Evolutionary conservation across 2,113 vertebrate genomes (phyloP).

Genomic region (Pseudorasbora parva): DNA sequence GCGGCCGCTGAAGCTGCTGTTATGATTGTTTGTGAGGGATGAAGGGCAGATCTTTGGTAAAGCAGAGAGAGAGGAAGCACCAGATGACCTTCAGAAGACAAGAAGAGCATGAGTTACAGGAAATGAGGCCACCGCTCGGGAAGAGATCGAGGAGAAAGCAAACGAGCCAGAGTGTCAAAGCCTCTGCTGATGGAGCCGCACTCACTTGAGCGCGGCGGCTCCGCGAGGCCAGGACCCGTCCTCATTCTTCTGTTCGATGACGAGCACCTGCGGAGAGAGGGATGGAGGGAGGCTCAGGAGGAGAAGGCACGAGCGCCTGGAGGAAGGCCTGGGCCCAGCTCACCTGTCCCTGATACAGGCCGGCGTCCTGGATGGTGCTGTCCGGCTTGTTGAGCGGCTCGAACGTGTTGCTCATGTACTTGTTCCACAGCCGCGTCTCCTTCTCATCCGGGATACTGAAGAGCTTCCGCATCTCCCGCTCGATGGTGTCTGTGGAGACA

Average conservation of each 20-base stretch:
- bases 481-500: constrained; percentile 88
- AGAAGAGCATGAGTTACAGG: constrained; percentile 83
- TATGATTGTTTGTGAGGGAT: constrained; percentile 99
- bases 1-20: constrained; percentile 99
- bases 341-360: constrained; percentile 99
- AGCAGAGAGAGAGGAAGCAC: constrained; percentile 98
- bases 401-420: constrained; percentile 99
- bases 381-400: constrained; percentile 98
- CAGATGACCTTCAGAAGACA: constrained; percentile 98
- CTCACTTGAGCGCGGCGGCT: constrained; percentile 93
- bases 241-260: constrained; percentile 98
- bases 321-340: no score
- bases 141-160: constrained; percentile 35
- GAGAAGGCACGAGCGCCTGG: no score
- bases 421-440: constrained; percentile 98
- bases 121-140: constrained; percentile 47
- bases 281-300: no score
- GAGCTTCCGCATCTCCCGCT: constrained; percentile 97
- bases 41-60: constrained; percentile 99
- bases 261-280: constrained; percentile 83
- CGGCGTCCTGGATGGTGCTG: constrained; percentile 97
- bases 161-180: constrained; percentile 19
- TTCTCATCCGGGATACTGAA: constrained; percentile 96
- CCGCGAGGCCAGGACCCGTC: constrained; percentile 96
- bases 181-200: constrained; percentile 43